Evolutionary conservation across 1,140 invertebrate genomes (phyloP).

Genomic region (Panagrolaimus sp.): DNA sequence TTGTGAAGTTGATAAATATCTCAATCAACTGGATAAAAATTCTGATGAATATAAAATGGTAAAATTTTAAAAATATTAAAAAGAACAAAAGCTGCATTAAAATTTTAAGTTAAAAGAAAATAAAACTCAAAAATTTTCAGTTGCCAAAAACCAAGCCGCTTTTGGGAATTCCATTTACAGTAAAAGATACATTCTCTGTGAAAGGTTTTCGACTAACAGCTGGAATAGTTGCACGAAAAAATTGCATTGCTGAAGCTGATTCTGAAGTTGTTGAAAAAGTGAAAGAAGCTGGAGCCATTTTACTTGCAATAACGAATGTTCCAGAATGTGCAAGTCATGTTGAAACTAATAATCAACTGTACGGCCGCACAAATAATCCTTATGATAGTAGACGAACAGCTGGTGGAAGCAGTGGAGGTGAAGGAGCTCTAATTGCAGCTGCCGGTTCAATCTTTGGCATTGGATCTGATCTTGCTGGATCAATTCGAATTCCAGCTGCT

Average conservation of each 20-base stretch:
- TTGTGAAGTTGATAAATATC: slow-evolving; percentile 26
- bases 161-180: slow-evolving; percentile 51
- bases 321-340: slow-evolving; percentile 77
- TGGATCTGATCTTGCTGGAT: slow-evolving; percentile 89
- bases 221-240: slow-evolving; percentile 23
- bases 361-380: slow-evolving; percentile 78
- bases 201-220: slow-evolving; percentile 37
- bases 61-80: no score
- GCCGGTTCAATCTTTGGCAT: slow-evolving; percentile 71
- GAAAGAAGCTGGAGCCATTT: slow-evolving; percentile 68
- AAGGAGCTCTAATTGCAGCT: slow-evolving; percentile 49
- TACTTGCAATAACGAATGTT: slow-evolving; percentile 72
- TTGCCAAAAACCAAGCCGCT: slow-evolving; percentile 40
- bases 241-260: slow-evolving; percentile 23
- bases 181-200: slow-evolving; percentile 51
- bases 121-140: slow-evolving; percentile 11
- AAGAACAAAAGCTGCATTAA: no score
- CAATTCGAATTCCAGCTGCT: slow-evolving; percentile 84
- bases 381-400: slow-evolving; percentile 77
- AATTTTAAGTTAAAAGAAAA: no score
- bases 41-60: slow-evolving; percentile 26
- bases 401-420: slow-evolving; percentile 66
- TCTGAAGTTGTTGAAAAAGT: slow-evolving; percentile 39
- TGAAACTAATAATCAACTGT: slow-evolving; percentile 70
- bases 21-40: slow-evolving; percentile 31